phyloP scores from a whole-genome alignment of 2,113 vertebrate genomes.

The Leptobrachium leishanense region DNA sequence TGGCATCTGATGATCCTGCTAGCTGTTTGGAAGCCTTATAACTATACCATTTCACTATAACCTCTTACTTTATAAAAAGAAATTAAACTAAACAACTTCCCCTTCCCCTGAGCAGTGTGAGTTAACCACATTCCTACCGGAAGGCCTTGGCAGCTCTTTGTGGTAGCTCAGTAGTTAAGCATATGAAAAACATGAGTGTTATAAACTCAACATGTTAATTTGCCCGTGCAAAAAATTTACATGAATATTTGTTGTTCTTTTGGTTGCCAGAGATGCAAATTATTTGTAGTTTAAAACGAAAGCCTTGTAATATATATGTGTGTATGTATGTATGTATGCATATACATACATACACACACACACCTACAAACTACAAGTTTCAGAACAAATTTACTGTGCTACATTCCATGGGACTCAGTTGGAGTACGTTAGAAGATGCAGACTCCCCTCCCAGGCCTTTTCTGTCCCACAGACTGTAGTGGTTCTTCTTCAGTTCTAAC shows the following conservation, averaged over 20 bases:
- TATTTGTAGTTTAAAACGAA: conserved; percentile 15
- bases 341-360: conserved; percentile 69
- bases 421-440: conserved; percentile 61
- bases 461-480: conserved; percentile 21
- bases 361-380: conserved; percentile 74
- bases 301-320: conserved; percentile 59
- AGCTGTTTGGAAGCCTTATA: conserved; percentile 42
- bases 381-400: conserved; percentile 75
- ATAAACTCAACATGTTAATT: conserved; percentile 74
- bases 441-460: conserved; percentile 63
- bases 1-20: conserved; percentile 41
- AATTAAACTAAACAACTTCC: neutral
- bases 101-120: conserved; percentile 63
- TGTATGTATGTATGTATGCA: conserved; percentile 47
- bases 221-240: conserved; percentile 69
- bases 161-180: conserved; percentile 69
- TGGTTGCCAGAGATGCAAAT: conserved; percentile 8
- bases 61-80: neutral
- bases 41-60: neutral
- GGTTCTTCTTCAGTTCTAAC: conserved; percentile 56
- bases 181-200: conserved; percentile 69
- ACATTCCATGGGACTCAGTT: conserved; percentile 66
- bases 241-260: neutral
- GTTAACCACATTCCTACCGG: conserved; percentile 61
- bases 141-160: conserved; percentile 55